Conservation (phyloP, 2,797 vertebrate genomes). For the Helicolenus hilgendorfi region DNA sequence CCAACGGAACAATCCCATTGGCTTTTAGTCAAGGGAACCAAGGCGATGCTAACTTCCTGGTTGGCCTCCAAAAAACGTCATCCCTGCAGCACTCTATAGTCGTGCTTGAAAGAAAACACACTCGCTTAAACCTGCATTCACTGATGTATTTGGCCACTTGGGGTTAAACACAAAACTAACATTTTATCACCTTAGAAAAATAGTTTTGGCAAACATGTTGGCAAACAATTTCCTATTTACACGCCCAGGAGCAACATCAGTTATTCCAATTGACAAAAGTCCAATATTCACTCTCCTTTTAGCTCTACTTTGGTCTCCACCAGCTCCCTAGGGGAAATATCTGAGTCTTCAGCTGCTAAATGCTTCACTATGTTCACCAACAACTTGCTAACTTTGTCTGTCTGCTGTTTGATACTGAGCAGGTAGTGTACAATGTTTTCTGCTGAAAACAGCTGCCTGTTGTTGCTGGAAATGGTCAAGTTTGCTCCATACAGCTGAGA, state of each 20-base stretch:
- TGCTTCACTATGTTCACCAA: not conserved
- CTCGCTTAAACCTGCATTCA: not conserved
- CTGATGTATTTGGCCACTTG: not conserved
- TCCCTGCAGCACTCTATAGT: not conserved
- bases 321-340: not conserved
- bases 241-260: not conserved
- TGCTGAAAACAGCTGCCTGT: not conserved
- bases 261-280: not conserved
- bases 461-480: not conserved
- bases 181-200: not conserved
- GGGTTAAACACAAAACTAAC: not conserved
- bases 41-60: no score
- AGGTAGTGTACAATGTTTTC: not conserved
- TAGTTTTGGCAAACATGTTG: not conserved
- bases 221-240: no score
- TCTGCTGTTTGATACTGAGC: no score
- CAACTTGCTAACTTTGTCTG: not conserved
- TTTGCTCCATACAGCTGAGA: not conserved
- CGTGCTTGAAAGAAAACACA: not conserved
- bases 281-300: not conserved
- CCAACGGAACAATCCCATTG: no score
- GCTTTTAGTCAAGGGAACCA: no score
- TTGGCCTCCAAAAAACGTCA: no score
- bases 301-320: not conserved
- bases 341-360: not conserved